Evolutionary conservation across 2,113 vertebrate species (phyloP).

Genomic region (Embiotoca jacksoni): DNA sequence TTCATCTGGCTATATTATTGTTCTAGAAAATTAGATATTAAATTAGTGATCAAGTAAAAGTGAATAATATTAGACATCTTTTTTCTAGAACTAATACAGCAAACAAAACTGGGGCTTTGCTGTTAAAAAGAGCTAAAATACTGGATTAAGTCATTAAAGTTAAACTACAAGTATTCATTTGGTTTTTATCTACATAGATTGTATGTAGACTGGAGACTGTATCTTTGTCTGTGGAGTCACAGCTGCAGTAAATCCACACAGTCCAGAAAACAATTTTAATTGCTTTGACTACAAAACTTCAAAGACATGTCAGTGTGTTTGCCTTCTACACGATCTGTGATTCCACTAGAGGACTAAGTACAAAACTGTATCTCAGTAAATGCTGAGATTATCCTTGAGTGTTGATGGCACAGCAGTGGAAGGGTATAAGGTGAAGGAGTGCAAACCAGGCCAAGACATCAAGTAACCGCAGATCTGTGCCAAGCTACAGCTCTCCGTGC

Average conservation of each 20-base stretch:
- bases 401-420: background rate
- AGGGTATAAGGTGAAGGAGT: slow-evolving; percentile 20
- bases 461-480: slow-evolving; percentile 39
- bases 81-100: too few relatives aligned
- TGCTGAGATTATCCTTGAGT: background rate
- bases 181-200: too few relatives aligned
- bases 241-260: background rate
- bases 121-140: too few relatives aligned
- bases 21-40: too few relatives aligned
- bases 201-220: background rate
- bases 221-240: background rate
- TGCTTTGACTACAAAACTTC: background rate
- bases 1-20: too few relatives aligned
- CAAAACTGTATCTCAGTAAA: background rate
- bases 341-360: background rate
- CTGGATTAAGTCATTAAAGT: too few relatives aligned
- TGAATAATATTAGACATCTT: too few relatives aligned
- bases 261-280: background rate
- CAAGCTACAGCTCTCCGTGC: slow-evolving; percentile 47
- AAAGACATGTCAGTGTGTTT: background rate
- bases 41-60: too few relatives aligned
- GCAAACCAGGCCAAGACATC: slow-evolving; percentile 38
- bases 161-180: too few relatives aligned
- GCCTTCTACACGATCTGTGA: background rate
- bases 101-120: too few relatives aligned